Percentiles rank a stretch among this genome's conserved stretches.
Evolutionary conservation across 2,113 vertebrate species (phyloP).

Genomic region (Myrmophylax atrothorax): DNA sequence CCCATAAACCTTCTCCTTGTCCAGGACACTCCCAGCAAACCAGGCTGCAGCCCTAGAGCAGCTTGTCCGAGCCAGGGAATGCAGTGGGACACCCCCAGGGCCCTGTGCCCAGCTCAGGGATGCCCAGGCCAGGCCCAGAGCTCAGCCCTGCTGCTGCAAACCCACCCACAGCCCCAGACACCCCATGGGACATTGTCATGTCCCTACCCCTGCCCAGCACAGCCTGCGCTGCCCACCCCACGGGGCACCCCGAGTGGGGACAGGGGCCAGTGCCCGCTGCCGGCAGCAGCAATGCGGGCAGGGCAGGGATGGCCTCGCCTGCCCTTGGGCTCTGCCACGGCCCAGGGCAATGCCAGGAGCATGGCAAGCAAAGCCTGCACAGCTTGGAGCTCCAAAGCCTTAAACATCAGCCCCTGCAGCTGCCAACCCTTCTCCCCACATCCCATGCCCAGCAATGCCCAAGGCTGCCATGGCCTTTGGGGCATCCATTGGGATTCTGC

Average conservation of each 20-base stretch:
- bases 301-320: too few species aligned
- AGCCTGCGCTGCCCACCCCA: background rate
- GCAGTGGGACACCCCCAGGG: background rate
- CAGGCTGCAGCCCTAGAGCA: background rate
- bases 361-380: too few species aligned
- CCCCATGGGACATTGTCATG: rapidly evolving
- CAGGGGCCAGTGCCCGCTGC: background rate
- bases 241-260: too few species aligned
- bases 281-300: background rate
- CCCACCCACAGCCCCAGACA: rapidly evolving
- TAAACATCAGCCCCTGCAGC: too few species aligned
- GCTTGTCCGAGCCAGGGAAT: rapidly evolving
- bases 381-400: too few species aligned
- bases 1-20: background rate
- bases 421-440: too few species aligned
- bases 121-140: background rate
- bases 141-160: rapidly evolving
- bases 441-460: too few species aligned
- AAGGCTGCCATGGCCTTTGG: too few species aligned
- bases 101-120: rapidly evolving
- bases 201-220: background rate
- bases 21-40: too few species aligned
- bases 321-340: too few species aligned
- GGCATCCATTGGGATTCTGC: too few species aligned
- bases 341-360: too few species aligned